Base-by-base conservation (phyloP, 2,797 vertebrate species). In the Esox lucius region DNA sequence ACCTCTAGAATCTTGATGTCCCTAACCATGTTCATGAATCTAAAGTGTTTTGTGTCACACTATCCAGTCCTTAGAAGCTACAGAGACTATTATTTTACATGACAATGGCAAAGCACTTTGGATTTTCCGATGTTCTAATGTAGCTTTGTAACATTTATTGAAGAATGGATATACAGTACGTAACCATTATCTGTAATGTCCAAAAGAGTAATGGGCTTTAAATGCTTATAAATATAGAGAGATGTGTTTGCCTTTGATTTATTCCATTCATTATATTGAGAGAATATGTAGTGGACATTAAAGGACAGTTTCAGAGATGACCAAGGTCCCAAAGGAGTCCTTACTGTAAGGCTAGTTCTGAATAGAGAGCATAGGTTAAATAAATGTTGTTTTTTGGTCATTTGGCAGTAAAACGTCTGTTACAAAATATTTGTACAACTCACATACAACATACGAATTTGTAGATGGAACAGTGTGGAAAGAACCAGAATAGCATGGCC, bases 181-280 rank as follows among this genome's bases (percentile, higher is more conserved):
- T 81, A 76, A 64, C 81, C 87, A 93, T 92, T 93, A 93, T 90
- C 89, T 84, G 79, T 68, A 84, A 80, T 75, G 91, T 88, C 92
- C 91, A 70, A 78, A 81, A 89, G 91, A 94, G 84, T 88, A 83
- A 94, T 89, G 69, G 84, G 80, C 84, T 91, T 85, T 93, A 92
- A 82, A 84, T 79, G 74, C 83, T 85, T 89, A 90, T 94, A 93
- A 93, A 94, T 94, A 91, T 91, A 89, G 92, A 92, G 94, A 88
- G 78, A 89, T 86, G 73, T 84, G 83, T 71, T 89, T 81, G 75
- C 74, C 68, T 84, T 91, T 92, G 90, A 93, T 93, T 93, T 91
- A 93, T 88, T 85, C 81, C 72, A 86, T 89, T 90, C 92, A 92
- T 92, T 90, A 82, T 77, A 22, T 68, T 46, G 61, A 72, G 72